Evolutionary conservation across 1,140 invertebrate species (phyloP).

Genomic region (Oedothorax gibbosus): DNA sequence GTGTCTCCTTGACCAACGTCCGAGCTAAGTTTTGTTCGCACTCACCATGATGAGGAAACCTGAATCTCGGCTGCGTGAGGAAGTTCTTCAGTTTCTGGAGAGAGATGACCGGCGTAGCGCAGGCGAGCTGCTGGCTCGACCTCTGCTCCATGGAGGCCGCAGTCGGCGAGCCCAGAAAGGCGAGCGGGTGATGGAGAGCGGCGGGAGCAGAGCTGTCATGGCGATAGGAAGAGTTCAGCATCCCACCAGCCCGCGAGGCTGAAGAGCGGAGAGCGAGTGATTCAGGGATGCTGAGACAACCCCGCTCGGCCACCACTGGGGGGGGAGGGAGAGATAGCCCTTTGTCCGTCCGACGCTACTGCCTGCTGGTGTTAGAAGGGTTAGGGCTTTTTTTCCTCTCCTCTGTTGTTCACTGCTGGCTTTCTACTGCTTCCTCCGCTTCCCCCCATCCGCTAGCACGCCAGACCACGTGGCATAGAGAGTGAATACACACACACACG

Average conservation of each 20-base stretch:
- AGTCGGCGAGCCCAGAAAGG: conserved; percentile 47
- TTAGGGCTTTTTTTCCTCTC: conserved; percentile 35
- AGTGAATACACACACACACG: not conserved
- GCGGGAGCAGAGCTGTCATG: conserved; percentile 52
- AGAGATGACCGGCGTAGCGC: conserved; percentile 64
- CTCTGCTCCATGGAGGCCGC: conserved; percentile 42
- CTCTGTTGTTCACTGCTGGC: conserved; percentile 4
- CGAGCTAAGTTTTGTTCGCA: not conserved
- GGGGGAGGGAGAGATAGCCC: conserved; percentile 63
- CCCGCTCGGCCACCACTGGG: conserved; percentile 32
- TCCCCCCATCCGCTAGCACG: conserved; percentile 16
- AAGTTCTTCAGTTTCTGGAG: conserved; percentile 65
- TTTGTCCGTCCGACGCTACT: conserved; percentile 50
- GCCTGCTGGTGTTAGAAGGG: conserved; percentile 54
- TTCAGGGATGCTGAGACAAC: conserved; percentile 32
- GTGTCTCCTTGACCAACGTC: too few species aligned
- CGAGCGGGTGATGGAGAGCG: conserved; percentile 43
- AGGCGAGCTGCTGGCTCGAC: conserved; percentile 41
- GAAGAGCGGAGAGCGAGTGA: conserved; percentile 43
- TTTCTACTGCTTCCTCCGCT: not conserved
- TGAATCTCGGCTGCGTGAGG: conserved; percentile 63
- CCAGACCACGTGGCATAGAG: conserved; percentile 42
- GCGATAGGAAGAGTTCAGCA: conserved; percentile 55
- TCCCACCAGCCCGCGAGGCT: conserved; percentile 63
- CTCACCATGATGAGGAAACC: conserved; percentile 62